Conservation (phyloP, 2,888 invertebrate genomes). For the Phaedon cochleariae region DNA sequence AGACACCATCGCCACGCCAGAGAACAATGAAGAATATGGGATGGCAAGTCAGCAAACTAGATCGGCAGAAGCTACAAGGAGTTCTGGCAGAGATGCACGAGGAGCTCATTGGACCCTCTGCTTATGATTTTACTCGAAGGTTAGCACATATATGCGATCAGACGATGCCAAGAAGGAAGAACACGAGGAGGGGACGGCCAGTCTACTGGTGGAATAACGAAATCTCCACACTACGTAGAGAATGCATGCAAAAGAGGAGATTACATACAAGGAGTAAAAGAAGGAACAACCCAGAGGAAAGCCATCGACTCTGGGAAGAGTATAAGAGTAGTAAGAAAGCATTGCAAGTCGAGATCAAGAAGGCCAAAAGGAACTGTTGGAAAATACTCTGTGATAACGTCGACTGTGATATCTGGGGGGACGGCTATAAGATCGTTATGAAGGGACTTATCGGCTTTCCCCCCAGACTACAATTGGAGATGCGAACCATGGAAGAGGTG, state of each 20-base stretch:
- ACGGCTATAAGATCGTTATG: too few relatives aligned
- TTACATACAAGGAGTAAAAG: slow-evolving; percentile 6
- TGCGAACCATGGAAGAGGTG: too few relatives aligned
- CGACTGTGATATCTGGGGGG: too few relatives aligned
- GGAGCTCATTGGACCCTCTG: background rate
- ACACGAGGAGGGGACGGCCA: background rate
- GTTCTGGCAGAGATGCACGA: background rate
- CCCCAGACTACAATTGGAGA: too few relatives aligned
- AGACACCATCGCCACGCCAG: background rate
- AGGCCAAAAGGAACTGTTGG: too few relatives aligned
- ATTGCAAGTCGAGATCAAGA: slow-evolving; percentile 10
- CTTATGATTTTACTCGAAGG: background rate
- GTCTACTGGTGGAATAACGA: too few relatives aligned
- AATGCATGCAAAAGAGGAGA: slow-evolving; percentile 17
- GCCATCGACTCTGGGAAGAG: too few relatives aligned
- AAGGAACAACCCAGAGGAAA: background rate
- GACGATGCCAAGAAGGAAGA: slow-evolving; percentile 23
- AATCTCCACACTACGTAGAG: background rate
- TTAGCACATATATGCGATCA: slow-evolving; percentile 21
- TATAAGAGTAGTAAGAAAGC: slow-evolving; percentile 15
- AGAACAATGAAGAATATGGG: background rate
- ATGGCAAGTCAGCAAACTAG: slow-evolving; percentile 24
- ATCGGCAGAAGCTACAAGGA: slow-evolving; percentile 12
- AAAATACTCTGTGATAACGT: too few relatives aligned
- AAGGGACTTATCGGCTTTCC: slow-evolving; percentile 16